Conservation (phyloP, 2,888 invertebrate genomes). For the Sepioteuthis lessoniana region DNA sequence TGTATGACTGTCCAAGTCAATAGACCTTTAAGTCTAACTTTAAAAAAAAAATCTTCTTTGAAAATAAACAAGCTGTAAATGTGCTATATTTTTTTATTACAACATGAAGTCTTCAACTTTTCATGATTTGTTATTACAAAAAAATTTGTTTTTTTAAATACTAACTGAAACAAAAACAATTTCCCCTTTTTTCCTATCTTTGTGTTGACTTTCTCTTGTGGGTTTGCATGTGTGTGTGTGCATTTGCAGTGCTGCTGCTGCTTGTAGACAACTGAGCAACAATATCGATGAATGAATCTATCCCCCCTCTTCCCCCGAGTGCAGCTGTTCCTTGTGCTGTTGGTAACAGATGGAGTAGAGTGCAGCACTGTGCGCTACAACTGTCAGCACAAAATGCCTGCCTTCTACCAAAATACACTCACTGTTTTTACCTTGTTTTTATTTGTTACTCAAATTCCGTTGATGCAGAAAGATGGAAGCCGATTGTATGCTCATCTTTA, state of each 20-base stretch:
- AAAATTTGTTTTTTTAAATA: too few species aligned
- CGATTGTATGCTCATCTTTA: too few species aligned
- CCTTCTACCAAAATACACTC: not conserved
- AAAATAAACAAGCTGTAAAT: too few species aligned
- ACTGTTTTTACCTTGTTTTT: not conserved
- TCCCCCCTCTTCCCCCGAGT: not conserved
- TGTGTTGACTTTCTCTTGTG: not conserved
- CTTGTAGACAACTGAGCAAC: not conserved
- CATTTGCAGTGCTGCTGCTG: not conserved
- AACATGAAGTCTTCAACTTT: too few species aligned
- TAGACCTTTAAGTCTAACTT: too few species aligned
- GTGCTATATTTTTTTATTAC: too few species aligned
- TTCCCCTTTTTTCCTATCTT: too few species aligned
- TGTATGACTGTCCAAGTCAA: too few species aligned
- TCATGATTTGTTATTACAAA: too few species aligned
- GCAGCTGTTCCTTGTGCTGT: not conserved
- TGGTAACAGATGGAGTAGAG: not conserved
- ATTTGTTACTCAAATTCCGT: not conserved
- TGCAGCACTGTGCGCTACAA: not conserved
- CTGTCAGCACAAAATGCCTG: not conserved
- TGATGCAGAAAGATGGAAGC: not conserved
- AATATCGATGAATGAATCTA: not conserved
- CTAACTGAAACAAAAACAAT: too few species aligned
- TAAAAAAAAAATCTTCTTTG: too few species aligned
- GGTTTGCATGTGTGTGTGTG: not conserved